Evolutionary conservation across 2,113 vertebrate genomes (phyloP).

Genomic region (cattle (Bos taurus)): DNA sequence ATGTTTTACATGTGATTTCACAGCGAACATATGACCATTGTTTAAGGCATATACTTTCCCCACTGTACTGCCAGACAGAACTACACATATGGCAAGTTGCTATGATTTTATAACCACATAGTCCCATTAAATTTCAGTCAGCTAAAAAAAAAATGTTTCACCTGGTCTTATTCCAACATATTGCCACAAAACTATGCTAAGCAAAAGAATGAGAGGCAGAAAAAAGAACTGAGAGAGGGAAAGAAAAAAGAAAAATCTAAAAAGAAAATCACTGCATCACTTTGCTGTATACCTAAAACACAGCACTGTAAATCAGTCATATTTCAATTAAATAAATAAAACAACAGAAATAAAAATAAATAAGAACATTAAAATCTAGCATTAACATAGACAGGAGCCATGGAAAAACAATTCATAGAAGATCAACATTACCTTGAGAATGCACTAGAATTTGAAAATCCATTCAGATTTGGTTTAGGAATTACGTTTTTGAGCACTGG

Average conservation of each 20-base stretch:
- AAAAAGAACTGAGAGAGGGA: neutral
- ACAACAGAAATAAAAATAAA: neutral
- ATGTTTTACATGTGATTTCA: neutral
- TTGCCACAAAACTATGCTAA: neutral
- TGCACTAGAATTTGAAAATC: neutral
- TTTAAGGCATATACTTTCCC: neutral
- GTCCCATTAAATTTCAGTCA: conserved; percentile 34
- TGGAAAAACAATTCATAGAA: neutral
- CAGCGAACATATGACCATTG: neutral
- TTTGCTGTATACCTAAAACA: neutral
- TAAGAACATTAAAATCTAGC: neutral
- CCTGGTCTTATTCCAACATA: conserved; percentile 23
- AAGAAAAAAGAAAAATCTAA: neutral
- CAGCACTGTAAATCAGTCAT: neutral
- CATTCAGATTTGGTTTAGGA: neutral
- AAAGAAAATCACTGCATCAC: neutral
- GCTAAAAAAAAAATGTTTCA: neutral
- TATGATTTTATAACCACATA: neutral
- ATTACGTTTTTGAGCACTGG: neutral
- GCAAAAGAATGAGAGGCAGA: neutral
- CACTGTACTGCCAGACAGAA: neutral
- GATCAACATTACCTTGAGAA: neutral
- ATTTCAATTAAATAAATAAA: neutral
- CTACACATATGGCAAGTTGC: neutral
- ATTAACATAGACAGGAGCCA: neutral